Base-by-base conservation (phyloP, 2,888 invertebrate species). In the Didymodactylos carnosus region DNA sequence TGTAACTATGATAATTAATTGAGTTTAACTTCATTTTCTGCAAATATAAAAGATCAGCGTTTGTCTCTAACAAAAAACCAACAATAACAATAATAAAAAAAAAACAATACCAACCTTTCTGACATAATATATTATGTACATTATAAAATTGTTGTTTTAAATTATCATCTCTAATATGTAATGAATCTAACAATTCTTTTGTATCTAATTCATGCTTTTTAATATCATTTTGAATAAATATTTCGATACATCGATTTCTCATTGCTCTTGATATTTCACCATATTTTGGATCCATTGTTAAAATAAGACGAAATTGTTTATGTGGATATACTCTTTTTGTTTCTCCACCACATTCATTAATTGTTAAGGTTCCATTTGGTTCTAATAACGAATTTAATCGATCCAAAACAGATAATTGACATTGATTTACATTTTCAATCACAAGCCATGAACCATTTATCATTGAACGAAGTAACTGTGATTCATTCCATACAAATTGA, bases 191-290 rank as follows among this genome's bases (percentile, higher is more conserved):
- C 35, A 62, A 62, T 35, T 62, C 53, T 62, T 62, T 62, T 1
- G 8, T 19, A 62, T 62, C 53, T 19, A 19, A 62, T 29, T 29
- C 7, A 8, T 62, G 29, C 16, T 35, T 16, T 29, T 62, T 8
- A 19, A 29, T 27, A 29, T 62, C 40, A 40, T 71, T 71, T 19
- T 40, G 23, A 4, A 74, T n/a, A 69, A 84, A 90, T 78, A 98
- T 89, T 86, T 99, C 98, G 0, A 98, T 88, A 5, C 97, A 94
- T 79, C 98, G 87, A 83, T 99, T 99, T 76, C 97, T 87, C 98
- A 99, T 99, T 0, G 98, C 98, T 78, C 90, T 88, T 0, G 98
- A 99, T 77, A 99, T 90, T 83, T 94, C 94, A 0, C 98, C 98
- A 83, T 91, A 89, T 62, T 70, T 40, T 13, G 70, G 70, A 69